These are phyloP conservation scores for Ips typographus DNA, from an alignment of 1,140 invertebrate species.

Conservation along the genomic window DNA sequence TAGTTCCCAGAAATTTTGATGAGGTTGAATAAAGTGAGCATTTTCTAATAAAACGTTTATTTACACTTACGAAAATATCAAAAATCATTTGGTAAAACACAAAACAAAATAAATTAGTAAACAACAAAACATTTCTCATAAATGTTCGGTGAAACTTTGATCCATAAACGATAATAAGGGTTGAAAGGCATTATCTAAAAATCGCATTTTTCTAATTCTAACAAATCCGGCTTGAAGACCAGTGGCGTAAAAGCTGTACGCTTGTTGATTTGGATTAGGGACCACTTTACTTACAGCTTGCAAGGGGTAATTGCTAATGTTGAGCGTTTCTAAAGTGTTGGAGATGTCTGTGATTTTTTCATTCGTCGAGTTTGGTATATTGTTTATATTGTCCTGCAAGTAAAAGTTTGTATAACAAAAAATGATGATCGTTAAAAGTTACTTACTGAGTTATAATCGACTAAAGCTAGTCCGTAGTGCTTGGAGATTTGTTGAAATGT, in stretches of 20 bases:
- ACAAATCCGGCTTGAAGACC: constrained; percentile 48
- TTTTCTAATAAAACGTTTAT: too few relatives aligned
- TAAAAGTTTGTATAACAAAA: constrained; percentile 7
- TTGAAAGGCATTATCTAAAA: constrained; percentile 33
- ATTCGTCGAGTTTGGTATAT: too few relatives aligned
- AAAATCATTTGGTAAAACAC: not conserved
- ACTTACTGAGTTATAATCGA: constrained; percentile 44
- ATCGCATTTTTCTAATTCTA: constrained; percentile 39
- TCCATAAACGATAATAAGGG: not conserved
- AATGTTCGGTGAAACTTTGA: not conserved
- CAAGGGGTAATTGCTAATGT: constrained; percentile 41
- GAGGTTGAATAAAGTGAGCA: too few relatives aligned
- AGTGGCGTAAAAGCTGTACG: constrained; percentile 40
- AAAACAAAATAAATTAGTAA: not conserved
- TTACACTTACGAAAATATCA: too few relatives aligned
- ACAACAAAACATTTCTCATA: not conserved
- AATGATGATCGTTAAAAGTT: not conserved
- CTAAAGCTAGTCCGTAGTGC: constrained; percentile 43
- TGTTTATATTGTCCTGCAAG: constrained; percentile 27
- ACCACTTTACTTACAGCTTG: constrained; percentile 41
- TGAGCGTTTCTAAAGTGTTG: constrained; percentile 27
- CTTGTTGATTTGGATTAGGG: constrained; percentile 43
- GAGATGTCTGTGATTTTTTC: constrained; percentile 25
- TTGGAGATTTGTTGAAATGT: constrained; percentile 34
- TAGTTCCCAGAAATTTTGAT: too few relatives aligned